Percentiles rank a stretch among this genome's conserved stretches.
Conservation (phyloP, 2,113 vertebrate species). For the Ctenomys sociabilis region DNA sequence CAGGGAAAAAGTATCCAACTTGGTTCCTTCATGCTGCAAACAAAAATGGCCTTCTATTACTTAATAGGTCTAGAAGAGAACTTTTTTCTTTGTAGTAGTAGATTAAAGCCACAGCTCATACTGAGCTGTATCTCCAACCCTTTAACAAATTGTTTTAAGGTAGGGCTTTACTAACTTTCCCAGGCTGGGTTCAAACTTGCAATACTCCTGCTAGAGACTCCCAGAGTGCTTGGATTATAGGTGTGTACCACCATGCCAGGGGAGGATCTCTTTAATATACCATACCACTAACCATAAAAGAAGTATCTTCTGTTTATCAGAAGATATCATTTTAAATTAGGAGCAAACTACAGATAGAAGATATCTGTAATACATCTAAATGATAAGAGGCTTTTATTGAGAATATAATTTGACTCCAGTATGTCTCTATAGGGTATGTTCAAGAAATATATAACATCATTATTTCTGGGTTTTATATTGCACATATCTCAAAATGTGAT, state of each 20-base stretch:
- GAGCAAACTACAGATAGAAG: neutral
- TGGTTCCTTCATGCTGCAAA: neutral
- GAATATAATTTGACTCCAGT: neutral
- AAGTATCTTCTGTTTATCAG: neutral
- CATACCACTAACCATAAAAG: neutral
- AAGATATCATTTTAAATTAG: neutral
- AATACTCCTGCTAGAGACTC: neutral
- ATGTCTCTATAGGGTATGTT: neutral
- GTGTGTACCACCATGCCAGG: neutral
- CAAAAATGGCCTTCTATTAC: neutral
- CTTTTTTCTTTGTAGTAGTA: neutral
- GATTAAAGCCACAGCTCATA: neutral
- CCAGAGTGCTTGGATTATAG: neutral
- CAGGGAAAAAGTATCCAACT: neutral
- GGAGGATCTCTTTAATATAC: no score
- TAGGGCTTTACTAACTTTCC: neutral
- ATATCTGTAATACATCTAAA: neutral
- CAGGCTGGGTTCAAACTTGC: neutral
- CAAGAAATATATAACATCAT: neutral
- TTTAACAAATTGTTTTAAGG: neutral
- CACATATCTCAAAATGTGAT: neutral
- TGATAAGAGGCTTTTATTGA: neutral
- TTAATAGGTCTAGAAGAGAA: neutral
- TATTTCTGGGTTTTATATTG: constrained; percentile 17
- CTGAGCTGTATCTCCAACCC: neutral